These are phyloP conservation scores for Hyles euphorbiae DNA, from an alignment of 1,140 invertebrate species.

Conservation along the genomic window DNA sequence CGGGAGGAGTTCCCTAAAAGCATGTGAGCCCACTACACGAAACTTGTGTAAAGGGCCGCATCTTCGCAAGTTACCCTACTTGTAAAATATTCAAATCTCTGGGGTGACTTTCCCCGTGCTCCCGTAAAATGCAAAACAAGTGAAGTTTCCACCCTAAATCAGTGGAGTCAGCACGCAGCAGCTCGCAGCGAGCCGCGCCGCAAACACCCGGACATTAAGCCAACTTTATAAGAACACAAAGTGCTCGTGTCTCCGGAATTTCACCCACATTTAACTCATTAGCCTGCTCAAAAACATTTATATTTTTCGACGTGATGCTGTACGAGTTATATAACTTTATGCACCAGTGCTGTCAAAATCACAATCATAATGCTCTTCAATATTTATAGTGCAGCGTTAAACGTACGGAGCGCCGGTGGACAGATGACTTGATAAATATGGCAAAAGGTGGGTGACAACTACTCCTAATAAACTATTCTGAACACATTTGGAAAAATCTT, in stretches of 20 bases:
- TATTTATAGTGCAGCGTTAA: too few species aligned
- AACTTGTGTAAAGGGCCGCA: constrained; percentile 45
- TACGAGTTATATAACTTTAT: too few species aligned
- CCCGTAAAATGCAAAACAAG: constrained; percentile 66
- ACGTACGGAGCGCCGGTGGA: too few species aligned
- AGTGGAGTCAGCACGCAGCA: constrained; percentile 35
- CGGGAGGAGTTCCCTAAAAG: constrained; percentile 11
- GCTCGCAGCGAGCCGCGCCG: constrained; percentile 34
- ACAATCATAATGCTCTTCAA: too few species aligned
- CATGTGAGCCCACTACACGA: constrained; percentile 34
- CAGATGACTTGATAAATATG: too few species aligned
- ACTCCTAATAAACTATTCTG: too few species aligned
- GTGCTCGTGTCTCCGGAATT: constrained; percentile 8
- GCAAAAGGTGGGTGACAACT: too few species aligned
- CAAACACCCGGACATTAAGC: constrained; percentile 47
- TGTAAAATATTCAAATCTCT: constrained; percentile 65
- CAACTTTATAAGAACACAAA: constrained; percentile 35
- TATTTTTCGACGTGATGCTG: too few species aligned
- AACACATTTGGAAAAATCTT: too few species aligned
- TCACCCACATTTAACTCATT: not conserved
- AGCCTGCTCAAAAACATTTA: too few species aligned
- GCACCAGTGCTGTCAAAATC: too few species aligned
- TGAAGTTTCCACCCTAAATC: constrained; percentile 63
- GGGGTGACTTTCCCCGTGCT: constrained; percentile 53
- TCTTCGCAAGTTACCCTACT: constrained; percentile 46